A percentile compares a stretch with the other conserved stretches of the same genome.
Evolutionary conservation across 2,888 invertebrate genomes (phyloP).

Genomic region (Anagyrus pseudococci): DNA sequence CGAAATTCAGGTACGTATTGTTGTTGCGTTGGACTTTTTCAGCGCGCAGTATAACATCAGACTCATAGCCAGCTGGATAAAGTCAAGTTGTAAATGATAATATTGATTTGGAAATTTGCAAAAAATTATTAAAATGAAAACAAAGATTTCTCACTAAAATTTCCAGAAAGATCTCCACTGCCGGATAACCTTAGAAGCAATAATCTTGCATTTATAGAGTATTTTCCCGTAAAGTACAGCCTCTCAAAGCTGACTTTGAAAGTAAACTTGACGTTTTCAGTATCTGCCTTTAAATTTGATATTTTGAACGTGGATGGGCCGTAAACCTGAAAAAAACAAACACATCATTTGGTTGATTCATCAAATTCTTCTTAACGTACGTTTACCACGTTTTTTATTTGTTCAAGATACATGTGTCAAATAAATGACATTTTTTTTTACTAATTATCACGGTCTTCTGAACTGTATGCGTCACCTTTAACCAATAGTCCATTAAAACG

Average conservation of each 20-base stretch:
- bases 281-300: constrained; percentile 62
- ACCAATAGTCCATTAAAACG: too few relatives aligned
- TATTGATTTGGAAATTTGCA: neutral
- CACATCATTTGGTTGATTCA: too few relatives aligned
- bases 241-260: constrained; percentile 69
- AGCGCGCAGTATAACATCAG: constrained; percentile 71
- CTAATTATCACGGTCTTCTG: too few relatives aligned
- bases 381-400: neutral
- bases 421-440: too few relatives aligned
- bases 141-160: constrained; percentile 69
- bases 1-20: constrained; percentile 69
- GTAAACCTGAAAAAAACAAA: constrained; percentile 47
- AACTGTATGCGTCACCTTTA: too few relatives aligned
- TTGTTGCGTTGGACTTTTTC: constrained; percentile 66
- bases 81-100: too few relatives aligned
- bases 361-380: too few relatives aligned
- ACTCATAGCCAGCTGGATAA: constrained; percentile 70
- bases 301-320: constrained; percentile 56
- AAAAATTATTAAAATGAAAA: too few relatives aligned
- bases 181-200: constrained; percentile 70
- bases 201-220: constrained; percentile 73
- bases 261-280: constrained; percentile 69
- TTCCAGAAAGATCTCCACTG: constrained; percentile 71
- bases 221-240: constrained; percentile 71
- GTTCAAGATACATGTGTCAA: neutral